Conservation (phyloP, 2,888 invertebrate species). For the Tachystola acroxantha region DNA sequence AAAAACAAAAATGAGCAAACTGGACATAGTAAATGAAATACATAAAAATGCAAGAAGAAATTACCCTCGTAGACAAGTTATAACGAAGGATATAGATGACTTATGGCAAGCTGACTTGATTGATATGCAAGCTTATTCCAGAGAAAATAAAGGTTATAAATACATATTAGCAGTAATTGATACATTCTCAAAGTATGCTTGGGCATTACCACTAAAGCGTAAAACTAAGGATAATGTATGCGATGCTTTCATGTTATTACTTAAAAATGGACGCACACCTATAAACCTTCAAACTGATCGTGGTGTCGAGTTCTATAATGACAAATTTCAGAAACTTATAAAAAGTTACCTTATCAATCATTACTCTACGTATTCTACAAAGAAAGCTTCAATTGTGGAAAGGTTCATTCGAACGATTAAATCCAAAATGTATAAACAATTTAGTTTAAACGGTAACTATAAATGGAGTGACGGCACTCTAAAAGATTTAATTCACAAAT, state of each 20-base stretch:
- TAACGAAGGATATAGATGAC: constrained; percentile 42
- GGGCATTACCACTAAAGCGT: constrained; percentile 10
- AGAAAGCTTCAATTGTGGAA: constrained; percentile 17
- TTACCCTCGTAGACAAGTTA: constrained; percentile 31
- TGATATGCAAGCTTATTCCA: constrained; percentile 17
- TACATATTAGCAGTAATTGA: constrained; percentile 14
- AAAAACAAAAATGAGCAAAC: constrained; percentile 7
- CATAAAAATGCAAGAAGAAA: constrained; percentile 26
- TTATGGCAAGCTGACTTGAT: constrained; percentile 54
- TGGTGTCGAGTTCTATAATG: constrained; percentile 12
- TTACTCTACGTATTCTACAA: constrained; percentile 13
- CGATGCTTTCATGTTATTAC: neutral
- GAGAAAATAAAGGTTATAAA: constrained; percentile 10
- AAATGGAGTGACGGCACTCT: constrained; percentile 10
- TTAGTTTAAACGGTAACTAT: constrained; percentile 11
- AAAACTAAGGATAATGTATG: constrained; percentile 8
- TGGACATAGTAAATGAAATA: constrained; percentile 6
- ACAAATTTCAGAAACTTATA: neutral
- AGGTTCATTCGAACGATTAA: constrained; percentile 16
- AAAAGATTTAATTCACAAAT: constrained; percentile 4
- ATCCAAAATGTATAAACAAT: constrained; percentile 10
- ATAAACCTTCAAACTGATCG: constrained; percentile 14
- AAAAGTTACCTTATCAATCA: constrained; percentile 9
- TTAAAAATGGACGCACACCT: constrained; percentile 1
- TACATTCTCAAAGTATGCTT: constrained; percentile 14